phyloP scores from a whole-genome alignment of 2,113 vertebrate species.

The Phalacrocorax pelagicus region DNA sequence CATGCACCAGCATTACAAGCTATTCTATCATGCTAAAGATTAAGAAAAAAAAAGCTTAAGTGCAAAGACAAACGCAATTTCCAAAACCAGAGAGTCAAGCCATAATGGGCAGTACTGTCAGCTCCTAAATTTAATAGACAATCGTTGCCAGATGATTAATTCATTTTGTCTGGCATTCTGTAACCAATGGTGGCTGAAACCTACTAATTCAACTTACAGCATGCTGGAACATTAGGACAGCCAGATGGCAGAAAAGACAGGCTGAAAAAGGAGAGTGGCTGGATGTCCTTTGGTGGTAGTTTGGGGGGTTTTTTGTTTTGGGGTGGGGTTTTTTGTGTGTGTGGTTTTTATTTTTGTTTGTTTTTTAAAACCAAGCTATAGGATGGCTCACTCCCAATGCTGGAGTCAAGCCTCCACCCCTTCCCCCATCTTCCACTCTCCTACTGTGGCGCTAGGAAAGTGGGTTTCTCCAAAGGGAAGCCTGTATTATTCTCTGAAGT shows the following conservation, averaged over 20 bases:
- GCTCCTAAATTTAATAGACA: background rate
- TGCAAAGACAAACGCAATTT: background rate
- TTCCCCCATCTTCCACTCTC: background rate
- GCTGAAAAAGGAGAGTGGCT: background rate
- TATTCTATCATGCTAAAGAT: background rate
- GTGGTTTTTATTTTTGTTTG: background rate
- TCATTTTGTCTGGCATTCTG: background rate
- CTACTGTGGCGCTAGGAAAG: background rate
- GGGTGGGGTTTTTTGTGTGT: background rate
- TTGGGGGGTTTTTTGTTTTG: too few relatives aligned
- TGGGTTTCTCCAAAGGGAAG: background rate
- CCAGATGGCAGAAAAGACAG: background rate
- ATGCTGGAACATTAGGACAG: background rate
- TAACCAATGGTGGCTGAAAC: background rate
- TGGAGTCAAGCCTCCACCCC: background rate
- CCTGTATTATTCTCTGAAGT: background rate
- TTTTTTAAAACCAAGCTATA: background rate
- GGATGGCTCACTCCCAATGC: background rate
- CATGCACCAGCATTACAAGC: fast-evolving
- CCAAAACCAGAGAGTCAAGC: background rate
- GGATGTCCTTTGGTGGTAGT: background rate
- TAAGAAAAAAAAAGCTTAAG: background rate
- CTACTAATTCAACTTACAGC: background rate
- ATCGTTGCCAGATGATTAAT: background rate
- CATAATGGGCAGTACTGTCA: background rate